Conservation (phyloP, 2,113 vertebrate genomes). For the Oryzias woworae region DNA sequence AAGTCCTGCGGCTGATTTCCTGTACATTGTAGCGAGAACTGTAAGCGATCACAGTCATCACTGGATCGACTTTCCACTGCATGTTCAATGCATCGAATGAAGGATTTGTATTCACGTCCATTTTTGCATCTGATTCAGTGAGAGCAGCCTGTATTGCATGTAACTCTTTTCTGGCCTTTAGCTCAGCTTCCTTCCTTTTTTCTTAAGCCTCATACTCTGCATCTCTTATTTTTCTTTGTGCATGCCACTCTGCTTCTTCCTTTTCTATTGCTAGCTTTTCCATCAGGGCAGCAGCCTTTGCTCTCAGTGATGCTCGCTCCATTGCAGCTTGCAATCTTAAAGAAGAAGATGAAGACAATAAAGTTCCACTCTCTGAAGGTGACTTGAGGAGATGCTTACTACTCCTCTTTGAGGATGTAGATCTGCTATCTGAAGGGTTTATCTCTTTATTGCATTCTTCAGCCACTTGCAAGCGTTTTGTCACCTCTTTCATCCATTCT, state of each 20-base stretch:
- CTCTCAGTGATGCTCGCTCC: constrained; percentile 16
- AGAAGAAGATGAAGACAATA: constrained; percentile 5
- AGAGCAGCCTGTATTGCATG: constrained; percentile 30
- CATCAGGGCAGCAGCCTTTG: constrained; percentile 30
- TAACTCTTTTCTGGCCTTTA: constrained; percentile 32
- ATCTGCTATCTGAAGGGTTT: no score
- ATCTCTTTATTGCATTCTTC: no score
- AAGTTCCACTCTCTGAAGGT: no score
- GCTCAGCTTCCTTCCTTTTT: constrained; percentile 23
- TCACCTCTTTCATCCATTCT: no score
- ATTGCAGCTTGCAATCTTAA: constrained; percentile 32
- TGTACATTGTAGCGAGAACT: constrained; percentile 23
- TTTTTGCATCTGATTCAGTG: constrained; percentile 36
- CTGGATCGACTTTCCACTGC: constrained; percentile 26
- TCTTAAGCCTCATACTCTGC: constrained; percentile 31
- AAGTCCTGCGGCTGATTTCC: constrained; percentile 33
- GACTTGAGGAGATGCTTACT: no score
- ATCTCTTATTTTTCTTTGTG: constrained; percentile 3
- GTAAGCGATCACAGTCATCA: constrained; percentile 6
- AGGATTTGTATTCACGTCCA: constrained; percentile 30
- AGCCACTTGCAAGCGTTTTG: no score
- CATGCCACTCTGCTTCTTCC: constrained; percentile 10
- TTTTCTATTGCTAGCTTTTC: constrained; percentile 22
- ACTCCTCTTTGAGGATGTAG: no score
- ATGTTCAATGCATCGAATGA: constrained; percentile 15